Base-by-base conservation (phyloP, 2,888 invertebrate genomes). In the Boloria euphrosyne region DNA sequence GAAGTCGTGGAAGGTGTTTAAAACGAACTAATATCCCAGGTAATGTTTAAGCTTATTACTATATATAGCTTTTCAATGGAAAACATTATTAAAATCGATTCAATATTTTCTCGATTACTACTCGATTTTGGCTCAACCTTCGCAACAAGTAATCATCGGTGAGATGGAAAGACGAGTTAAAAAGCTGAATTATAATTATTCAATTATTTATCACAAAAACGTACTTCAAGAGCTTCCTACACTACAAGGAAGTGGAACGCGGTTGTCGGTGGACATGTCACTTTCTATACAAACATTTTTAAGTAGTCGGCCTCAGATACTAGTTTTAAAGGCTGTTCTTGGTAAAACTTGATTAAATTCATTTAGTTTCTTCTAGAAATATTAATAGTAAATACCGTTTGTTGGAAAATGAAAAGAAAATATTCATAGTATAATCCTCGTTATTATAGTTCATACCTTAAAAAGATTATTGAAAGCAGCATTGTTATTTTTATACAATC, bases 231-330 rank as follows among this genome's bases (percentile, higher is more conserved):
- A 49, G 49, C 59, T 49, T 59, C 59, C 59, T 59, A 59, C 59
- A 59, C 49, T 50, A 59, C 49, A 17, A 50, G 59, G 49, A 47
- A 57, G 31, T 61, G 7, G 61, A 54, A 55, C 54, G 44, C 0
- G 58, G 27, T 57, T 18, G 55, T n/a, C 16, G n/a, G n/a, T 57
- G 57, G 46, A 57, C 61, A 50, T 52, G 44, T 49, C 43, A 62
- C 68, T 68, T 68, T 65, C 68, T 65, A 62, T 59, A 62, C 57
- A 65, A 59, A 64, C 62, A 50, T 47, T 44, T 44, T 57, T 27
- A 57, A 58, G 62, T 65, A 18, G 62, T 58, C 62, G 65, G 57
- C 68, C 65, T 62, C 57, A 65, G 44, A 60, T 61, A 65, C 65
- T 65, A 52, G 65, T 62, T 58, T 58, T 59, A 57, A 43, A 68